Percentiles rank a stretch among this genome's conserved stretches.
Evolutionary conservation across 2,113 vertebrate genomes (phyloP).

Genomic region (Scomber japonicus): DNA sequence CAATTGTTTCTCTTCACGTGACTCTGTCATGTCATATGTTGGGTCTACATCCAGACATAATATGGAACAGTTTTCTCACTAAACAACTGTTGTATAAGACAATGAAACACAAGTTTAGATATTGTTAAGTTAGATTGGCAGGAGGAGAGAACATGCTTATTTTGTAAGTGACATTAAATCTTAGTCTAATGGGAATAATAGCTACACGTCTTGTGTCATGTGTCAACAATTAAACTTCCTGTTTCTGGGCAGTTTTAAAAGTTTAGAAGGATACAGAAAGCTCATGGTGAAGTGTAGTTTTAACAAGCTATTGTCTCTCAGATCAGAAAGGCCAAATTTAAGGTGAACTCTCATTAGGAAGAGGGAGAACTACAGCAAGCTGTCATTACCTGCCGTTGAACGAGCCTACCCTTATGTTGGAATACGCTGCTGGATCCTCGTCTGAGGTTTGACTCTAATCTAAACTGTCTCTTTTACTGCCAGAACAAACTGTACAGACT

Average conservation of each 20-base stretch:
- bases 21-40: background rate
- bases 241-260: slow-evolving; percentile 19
- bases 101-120: background rate
- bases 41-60: background rate
- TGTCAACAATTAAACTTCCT: background rate
- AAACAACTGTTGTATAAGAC: background rate
- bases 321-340: slow-evolving; percentile 64
- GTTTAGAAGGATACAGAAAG: slow-evolving; percentile 12
- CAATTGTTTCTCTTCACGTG: slow-evolving; percentile 4
- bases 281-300: slow-evolving; percentile 43
- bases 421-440: slow-evolving; percentile 21
- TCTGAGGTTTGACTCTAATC: slow-evolving; percentile 66
- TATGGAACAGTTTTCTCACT: background rate
- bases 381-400: slow-evolving; percentile 38
- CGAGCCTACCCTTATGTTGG: slow-evolving; percentile 22
- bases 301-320: slow-evolving; percentile 68
- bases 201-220: background rate
- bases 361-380: slow-evolving; percentile 3
- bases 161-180: background rate
- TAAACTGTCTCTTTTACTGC: slow-evolving; percentile 31
- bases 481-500: slow-evolving; percentile 28
- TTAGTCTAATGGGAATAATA: no score
- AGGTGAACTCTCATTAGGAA: slow-evolving; percentile 61
- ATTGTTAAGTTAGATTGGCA: background rate
- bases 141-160: background rate